Evolutionary conservation across 1,140 invertebrate genomes (phyloP).

Genomic region (Drosophila ercepeae): DNA sequence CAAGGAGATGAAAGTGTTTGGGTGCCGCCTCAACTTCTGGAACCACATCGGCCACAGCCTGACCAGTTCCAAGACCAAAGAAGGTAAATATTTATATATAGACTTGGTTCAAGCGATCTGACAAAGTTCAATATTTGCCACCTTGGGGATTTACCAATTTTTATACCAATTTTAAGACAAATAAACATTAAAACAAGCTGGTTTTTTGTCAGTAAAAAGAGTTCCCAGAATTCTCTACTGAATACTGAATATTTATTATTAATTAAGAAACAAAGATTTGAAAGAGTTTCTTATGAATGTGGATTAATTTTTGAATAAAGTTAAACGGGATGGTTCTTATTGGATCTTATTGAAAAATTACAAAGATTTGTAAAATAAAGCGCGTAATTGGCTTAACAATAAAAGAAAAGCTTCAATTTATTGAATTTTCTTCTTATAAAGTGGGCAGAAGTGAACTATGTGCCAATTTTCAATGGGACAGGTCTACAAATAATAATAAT

Average conservation of each 20-base stretch:
- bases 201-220: background rate
- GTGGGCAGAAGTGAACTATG: no score
- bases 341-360: no score
- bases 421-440: no score
- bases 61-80: slow-evolving; percentile 83
- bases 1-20: slow-evolving; percentile 84
- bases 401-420: no score
- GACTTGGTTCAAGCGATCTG: background rate
- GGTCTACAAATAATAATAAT: no score
- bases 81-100: slow-evolving; percentile 57
- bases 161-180: background rate
- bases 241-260: no score
- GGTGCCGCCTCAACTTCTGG: slow-evolving; percentile 83
- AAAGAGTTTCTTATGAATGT: background rate
- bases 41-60: slow-evolving; percentile 82
- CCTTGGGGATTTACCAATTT: background rate
- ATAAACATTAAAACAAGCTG: background rate
- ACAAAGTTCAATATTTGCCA: background rate
- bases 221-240: background rate
- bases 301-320: background rate
- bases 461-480: no score
- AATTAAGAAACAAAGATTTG: no score
- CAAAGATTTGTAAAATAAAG: no score
- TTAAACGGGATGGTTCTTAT: background rate
- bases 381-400: no score